Evolutionary conservation across 64 coral and sea anemone genomes (phyloP), one percentile per base, ranked within the genome.

Genomic region (Stichodactyla helianthus): DNA sequence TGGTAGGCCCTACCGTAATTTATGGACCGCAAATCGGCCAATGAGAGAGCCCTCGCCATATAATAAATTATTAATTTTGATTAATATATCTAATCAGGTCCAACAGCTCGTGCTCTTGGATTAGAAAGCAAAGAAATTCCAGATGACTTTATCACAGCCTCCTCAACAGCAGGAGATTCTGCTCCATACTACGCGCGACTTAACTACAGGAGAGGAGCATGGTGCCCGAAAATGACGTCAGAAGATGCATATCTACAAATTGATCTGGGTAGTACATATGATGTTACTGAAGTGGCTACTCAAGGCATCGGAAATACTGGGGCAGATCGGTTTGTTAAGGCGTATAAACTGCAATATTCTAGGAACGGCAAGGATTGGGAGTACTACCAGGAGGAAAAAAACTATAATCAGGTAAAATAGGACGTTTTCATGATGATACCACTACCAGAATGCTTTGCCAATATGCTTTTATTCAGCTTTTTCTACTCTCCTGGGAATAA

Each of bases 211-310:
- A 83, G 77, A 18, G 90, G 90, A 12, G 52, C 90, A 0, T 92
- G 90, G 90, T 87, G 90, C 52, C 27, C 90, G 58, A 92, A 83
- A 13, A 10, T 53, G n/a, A 14, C 10, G 7, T 59, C 85, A 44
- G 27, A 87, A 68, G 85, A 92, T 23, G 85, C 84, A 5, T 92
- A 87, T 71, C 90, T 92, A 50, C 90, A 92, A 85, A 80, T 87
- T 10, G 90, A 92, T 17, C 90, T 92, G 52, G 84, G 84, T 67
- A 61, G 22, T 52, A 71, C 77, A 6, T 31, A 86, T 58, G 74
- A 78, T 22, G 85, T 92, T 14, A 87, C 84, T 53, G 84, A 74
- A 23, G 78, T 92, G 54, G 90, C 90, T 61, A 92, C 90, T 4
- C 90, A 92, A 27, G 90, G 90, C 12, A 78, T 79, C 20, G 77